phyloP scores from a whole-genome alignment of 2,113 vertebrate species.

The Epinephelus moara region DNA sequence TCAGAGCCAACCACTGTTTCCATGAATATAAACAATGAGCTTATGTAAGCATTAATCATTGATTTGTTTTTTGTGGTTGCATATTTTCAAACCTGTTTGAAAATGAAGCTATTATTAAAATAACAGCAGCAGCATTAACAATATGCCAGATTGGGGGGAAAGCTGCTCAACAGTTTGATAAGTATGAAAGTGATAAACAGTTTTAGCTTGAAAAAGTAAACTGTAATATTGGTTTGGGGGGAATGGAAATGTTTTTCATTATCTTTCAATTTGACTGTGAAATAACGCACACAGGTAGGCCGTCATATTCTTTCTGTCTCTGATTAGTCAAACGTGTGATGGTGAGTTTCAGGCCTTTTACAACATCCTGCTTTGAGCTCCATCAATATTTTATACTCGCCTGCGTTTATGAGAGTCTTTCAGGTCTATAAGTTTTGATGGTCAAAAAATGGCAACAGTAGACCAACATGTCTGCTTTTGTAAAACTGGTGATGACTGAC shows the following conservation, averaged over 20 bases:
- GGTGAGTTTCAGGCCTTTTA: constrained; percentile 28
- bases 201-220: constrained; percentile 1
- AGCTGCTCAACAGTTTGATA: constrained; percentile 15
- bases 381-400: constrained; percentile 24
- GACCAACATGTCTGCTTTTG: constrained; percentile 12
- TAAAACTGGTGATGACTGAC: constrained; percentile 1
- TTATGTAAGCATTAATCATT: constrained; percentile 34
- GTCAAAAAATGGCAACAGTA: neutral
- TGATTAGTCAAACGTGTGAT: constrained; percentile 30
- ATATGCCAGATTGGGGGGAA: neutral
- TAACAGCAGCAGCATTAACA: constrained; percentile 5
- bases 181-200: constrained; percentile 8
- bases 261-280: constrained; percentile 51
- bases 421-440: constrained; percentile 9
- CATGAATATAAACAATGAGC: constrained; percentile 20
- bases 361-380: constrained; percentile 12
- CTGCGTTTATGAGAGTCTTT: constrained; percentile 21
- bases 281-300: constrained; percentile 28
- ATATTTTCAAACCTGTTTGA: constrained; percentile 14
- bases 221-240: constrained; percentile 2
- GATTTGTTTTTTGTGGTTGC: constrained; percentile 11
- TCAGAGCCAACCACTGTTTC: neutral
- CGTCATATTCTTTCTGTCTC: constrained; percentile 30
- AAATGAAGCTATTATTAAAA: constrained; percentile 37
- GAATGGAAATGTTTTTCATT: constrained; percentile 37